These are phyloP conservation scores for Corythornis cristatus DNA, from an alignment of 2,113 vertebrate genomes.

Conservation along the genomic window DNA sequence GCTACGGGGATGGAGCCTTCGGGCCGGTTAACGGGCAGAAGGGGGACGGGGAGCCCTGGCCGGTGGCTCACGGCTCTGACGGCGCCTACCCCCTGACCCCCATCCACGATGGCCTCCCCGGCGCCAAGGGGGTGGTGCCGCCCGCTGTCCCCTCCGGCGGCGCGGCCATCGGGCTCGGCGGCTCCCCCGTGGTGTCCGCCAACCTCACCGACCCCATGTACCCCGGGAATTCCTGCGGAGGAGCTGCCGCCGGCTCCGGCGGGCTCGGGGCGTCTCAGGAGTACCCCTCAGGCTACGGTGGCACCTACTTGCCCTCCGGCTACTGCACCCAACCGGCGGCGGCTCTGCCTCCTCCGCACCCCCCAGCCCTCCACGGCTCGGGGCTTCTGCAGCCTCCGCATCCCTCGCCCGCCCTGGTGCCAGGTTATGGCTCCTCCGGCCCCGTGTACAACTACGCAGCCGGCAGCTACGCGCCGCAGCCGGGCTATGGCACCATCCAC, in stretches of 20 bases:
- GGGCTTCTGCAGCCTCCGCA: slow-evolving; percentile 73
- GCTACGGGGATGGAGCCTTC: slow-evolving; percentile 84
- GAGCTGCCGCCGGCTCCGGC: slow-evolving; percentile 5
- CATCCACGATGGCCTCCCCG: slow-evolving; percentile 83
- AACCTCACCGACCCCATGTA: slow-evolving; percentile 90
- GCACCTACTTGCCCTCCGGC: slow-evolving; percentile 88
- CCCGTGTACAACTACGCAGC: slow-evolving; percentile 88
- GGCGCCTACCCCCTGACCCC: slow-evolving; percentile 81
- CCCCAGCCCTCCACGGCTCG: slow-evolving; percentile 71
- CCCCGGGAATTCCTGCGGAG: slow-evolving; percentile 75
- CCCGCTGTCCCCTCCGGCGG: slow-evolving; percentile 54
- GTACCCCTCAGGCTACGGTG: slow-evolving; percentile 85
- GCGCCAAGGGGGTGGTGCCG: slow-evolving; percentile 73
- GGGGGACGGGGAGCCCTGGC: slow-evolving; percentile 89
- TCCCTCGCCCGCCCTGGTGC: slow-evolving; percentile 78
- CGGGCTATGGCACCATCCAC: slow-evolving; percentile 82
- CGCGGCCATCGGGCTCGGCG: slow-evolving; percentile 76
- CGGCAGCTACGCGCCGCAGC: slow-evolving; percentile 77
- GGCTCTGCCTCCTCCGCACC: slow-evolving; percentile 81
- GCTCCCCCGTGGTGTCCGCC: slow-evolving; percentile 80
- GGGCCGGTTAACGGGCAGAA: slow-evolving; percentile 85
- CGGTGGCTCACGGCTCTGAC: slow-evolving; percentile 80
- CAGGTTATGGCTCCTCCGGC: slow-evolving; percentile 85
- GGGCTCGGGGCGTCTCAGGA: slow-evolving; percentile 83
- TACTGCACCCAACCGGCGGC: slow-evolving; percentile 87